Evolutionary conservation across 2,797 vertebrate genomes (phyloP), one percentile per base, ranked within the genome.

Genomic region (Leontocebus nigricollis): DNA sequence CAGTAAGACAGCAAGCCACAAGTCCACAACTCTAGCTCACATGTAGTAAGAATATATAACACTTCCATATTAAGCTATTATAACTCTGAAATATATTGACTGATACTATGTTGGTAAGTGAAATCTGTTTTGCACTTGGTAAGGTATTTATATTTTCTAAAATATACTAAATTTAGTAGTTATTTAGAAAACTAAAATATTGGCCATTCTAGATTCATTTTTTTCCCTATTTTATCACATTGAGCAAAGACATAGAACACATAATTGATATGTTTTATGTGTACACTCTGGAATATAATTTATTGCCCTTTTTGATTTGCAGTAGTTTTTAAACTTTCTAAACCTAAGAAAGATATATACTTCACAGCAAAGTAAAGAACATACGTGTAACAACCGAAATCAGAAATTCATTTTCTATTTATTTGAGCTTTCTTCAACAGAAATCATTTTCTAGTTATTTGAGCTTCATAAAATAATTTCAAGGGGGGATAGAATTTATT

Each of bases 141-240:
- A 73, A 52, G 44, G 5, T 5, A 55, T 50, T 57, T 44, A 72
- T 70, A 44, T 20, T 87, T 87, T 52, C 50, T 76, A n/a, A 79
- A 64, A 81, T 14, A 85, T 26, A 77, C 59, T 84, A 52, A 64
- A 67, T 7, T 88, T 94, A 76, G 7, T 36, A 11, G 2, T 30
- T 91, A 26, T 15, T n/a, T 4, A 76, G 39, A n/a, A 95, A 90
- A 81, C 6, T 52, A 89, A 95, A 93, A 59, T 82, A 91, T 33
- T 83, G 33, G 19, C 3, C 36, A 90, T 84, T 75, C 33, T 57
- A 41, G 3, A 10, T 79, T 86, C 50, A 41, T 33, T 80, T 76
- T 76, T 76, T 50, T 59, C 7, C 8, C 15, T 89, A 15, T 95
- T 93, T 92, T 48, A 83, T 89, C 59, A 39, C 26, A 57, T 48